Evolutionary conservation across 2,888 invertebrate species (phyloP).

Genomic region (Spodoptera picta): DNA sequence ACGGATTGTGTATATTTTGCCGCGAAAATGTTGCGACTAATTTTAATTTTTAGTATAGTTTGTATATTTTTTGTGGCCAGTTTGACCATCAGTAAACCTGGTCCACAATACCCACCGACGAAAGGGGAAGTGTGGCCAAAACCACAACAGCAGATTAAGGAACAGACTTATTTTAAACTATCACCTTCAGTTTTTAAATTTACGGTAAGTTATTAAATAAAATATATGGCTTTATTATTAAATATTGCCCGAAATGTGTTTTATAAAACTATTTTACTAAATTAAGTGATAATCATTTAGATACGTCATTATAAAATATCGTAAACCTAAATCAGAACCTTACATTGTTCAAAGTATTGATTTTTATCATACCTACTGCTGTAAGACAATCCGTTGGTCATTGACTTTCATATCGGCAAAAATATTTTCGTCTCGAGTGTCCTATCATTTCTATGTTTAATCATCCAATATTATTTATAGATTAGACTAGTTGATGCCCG

Average conservation of each 20-base stretch:
- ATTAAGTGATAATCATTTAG: no score
- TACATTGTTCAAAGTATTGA: conserved; percentile 57
- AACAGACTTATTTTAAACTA: conserved; percentile 79
- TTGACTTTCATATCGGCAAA: conserved; percentile 5
- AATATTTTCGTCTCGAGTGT: no score
- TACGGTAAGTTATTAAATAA: conserved; percentile 71
- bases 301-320: no score
- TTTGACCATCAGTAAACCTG: conserved; percentile 48
- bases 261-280: no score
- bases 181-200: conserved; percentile 84
- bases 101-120: conserved; percentile 61
- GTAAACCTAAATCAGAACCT: background rate
- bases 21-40: conserved; percentile 60
- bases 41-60: conserved; percentile 38
- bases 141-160: conserved; percentile 86
- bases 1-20: conserved; percentile 17
- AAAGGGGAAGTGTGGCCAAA: conserved; percentile 92
- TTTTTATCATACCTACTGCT: conserved; percentile 30
- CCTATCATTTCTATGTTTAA: no score
- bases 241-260: background rate
- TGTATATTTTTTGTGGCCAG: conserved; percentile 43
- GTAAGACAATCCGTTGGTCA: conserved; percentile 1
- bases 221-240: background rate
- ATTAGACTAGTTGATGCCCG: no score
- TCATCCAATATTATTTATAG: no score